Evolutionary conservation across 1,140 invertebrate genomes (phyloP).

Genomic region (Bradysia coprophila): DNA sequence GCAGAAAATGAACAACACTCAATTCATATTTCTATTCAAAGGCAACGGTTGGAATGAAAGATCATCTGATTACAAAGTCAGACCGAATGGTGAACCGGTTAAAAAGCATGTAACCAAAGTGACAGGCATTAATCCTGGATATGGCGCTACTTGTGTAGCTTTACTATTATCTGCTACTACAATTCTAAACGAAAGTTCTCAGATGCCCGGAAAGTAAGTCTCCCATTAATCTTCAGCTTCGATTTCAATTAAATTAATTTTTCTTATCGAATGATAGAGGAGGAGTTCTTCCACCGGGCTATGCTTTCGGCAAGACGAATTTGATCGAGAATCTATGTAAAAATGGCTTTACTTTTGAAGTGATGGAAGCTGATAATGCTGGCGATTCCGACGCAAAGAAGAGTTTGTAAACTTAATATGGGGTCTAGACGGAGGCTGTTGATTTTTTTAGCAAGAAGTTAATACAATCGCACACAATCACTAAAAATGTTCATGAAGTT

Average conservation of each 20-base stretch:
- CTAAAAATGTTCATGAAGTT: too few relatives aligned
- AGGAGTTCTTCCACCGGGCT: slow-evolving; percentile 28
- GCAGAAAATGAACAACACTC: slow-evolving; percentile 35
- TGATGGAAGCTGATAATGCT: too few relatives aligned
- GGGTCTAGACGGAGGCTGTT: too few relatives aligned
- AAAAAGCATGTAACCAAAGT: slow-evolving; percentile 46
- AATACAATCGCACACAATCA: too few relatives aligned
- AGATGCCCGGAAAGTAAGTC: slow-evolving; percentile 60
- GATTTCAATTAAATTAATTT: neutral
- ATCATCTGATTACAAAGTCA: slow-evolving; percentile 34
- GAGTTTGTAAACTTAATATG: too few relatives aligned
- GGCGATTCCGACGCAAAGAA: too few relatives aligned
- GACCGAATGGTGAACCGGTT: slow-evolving; percentile 40
- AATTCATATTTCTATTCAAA: slow-evolving; percentile 48
- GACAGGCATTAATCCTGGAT: slow-evolving; percentile 44
- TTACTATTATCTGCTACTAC: slow-evolving; percentile 52
- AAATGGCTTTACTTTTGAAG: slow-evolving; percentile 22
- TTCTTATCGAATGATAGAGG: slow-evolving; percentile 10
- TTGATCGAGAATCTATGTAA: slow-evolving; percentile 20
- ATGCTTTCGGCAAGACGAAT: slow-evolving; percentile 18
- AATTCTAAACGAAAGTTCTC: slow-evolving; percentile 53
- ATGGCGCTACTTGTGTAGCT: slow-evolving; percentile 59
- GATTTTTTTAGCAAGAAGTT: too few relatives aligned
- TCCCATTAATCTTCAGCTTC: slow-evolving; percentile 26
- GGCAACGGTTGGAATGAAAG: slow-evolving; percentile 58